Evolutionary conservation across 1,140 invertebrate species (phyloP), one percentile per base, ranked within the genome.

Genomic region (Drosophila lacertosa): DNA sequence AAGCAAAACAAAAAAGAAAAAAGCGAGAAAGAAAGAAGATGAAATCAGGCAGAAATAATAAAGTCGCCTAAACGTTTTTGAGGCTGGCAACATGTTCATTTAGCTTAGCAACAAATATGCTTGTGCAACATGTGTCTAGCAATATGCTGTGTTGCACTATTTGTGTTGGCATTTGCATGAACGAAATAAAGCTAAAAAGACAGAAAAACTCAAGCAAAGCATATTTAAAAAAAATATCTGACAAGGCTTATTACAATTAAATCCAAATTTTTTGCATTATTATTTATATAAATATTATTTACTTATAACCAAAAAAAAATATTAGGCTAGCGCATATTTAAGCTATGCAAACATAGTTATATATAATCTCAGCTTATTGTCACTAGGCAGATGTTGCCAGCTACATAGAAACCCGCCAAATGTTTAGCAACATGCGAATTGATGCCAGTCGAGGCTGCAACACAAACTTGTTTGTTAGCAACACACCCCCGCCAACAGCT

Each of bases 401-500:
- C 48, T 47, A n/a, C 15, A 48, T 1, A 16, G 0, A 32, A 47
- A 11, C 9, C 29, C 18, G 13, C 37, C 32, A 57, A 35, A n/a
- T 18, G 29, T 2, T 16, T 42, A 51, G 60, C 60, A 50, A 57
- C 50, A 64, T 45, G 1, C 1, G 11, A 3, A 57, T 59, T n/a
- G 39, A 32, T 42, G 26, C 13, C 26, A 37, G 15, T n/a, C 20
- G 11, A 15, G 18, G 13, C n/a, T 15, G 26, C 18, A 20, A 51
- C 45, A 33, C 18, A 48, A 66, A 66, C 64, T 45, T 32, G 64
- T 59, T 67, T 59, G 39, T 26, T 26, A 39, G 45, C 64, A 48
- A 32, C 42, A 64, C 67, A 55, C 60, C 51, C 60, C 50, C 67
- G 50, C 51, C 37, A 70, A 57, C 67, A 70, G 67, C 67, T 65